These are phyloP conservation scores for Vulpes vulpes DNA, from an alignment of 2,113 vertebrate species.

Conservation along the genomic window DNA sequence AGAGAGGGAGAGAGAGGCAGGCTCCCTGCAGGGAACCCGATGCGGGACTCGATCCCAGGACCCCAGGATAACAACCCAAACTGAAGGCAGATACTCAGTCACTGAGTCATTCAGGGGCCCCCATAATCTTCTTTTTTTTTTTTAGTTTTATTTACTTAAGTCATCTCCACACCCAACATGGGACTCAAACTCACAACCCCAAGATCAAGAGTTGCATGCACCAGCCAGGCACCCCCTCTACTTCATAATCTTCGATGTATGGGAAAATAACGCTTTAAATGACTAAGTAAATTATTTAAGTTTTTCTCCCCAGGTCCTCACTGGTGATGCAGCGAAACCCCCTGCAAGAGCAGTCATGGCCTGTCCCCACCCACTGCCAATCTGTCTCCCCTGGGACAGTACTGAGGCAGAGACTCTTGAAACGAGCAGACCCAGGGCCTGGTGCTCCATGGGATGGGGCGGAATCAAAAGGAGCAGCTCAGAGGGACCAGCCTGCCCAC, in stretches of 20 bases:
- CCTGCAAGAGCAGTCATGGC: background rate
- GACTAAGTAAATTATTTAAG: background rate
- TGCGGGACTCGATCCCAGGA: no score
- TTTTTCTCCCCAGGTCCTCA: background rate
- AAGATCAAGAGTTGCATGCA: background rate
- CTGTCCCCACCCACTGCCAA: background rate
- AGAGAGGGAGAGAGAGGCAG: no score
- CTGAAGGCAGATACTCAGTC: no score
- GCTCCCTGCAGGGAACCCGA: no score
- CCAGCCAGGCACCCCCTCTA: background rate
- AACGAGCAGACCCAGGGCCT: background rate
- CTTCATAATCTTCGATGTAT: background rate
- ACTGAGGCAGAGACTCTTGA: background rate
- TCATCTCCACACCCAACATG: background rate
- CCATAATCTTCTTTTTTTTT: background rate
- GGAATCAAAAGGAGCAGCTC: background rate
- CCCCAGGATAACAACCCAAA: no score
- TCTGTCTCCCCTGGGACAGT: background rate
- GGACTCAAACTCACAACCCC: background rate
- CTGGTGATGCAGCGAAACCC: background rate
- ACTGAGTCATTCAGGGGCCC: no score
- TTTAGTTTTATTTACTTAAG: background rate
- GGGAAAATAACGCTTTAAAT: background rate
- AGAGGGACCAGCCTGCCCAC: background rate
- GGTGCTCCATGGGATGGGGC: accelerated